phyloP scores from a whole-genome alignment of 2,888 invertebrate genomes.

The Lysandra bellargus region DNA sequence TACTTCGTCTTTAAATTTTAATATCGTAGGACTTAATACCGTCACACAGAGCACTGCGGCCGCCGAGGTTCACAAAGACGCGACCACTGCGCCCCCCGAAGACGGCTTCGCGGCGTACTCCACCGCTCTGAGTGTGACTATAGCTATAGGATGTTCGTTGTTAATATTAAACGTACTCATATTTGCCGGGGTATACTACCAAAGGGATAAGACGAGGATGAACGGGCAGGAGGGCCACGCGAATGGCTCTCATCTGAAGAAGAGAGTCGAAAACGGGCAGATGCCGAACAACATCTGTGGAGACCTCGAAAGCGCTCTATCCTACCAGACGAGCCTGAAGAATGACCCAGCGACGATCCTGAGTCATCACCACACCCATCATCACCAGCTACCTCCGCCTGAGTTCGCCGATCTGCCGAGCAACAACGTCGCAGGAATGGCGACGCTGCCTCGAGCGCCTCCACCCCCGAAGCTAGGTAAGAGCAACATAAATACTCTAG shows the following conservation, averaged over 20 bases:
- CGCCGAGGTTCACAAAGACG: conserved; percentile 63
- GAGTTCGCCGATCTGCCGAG: conserved; percentile 91
- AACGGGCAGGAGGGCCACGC: conserved; percentile 79
- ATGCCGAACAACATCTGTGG: conserved; percentile 94
- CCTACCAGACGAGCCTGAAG: conserved; percentile 79
- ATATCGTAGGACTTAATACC: conserved; percentile 64
- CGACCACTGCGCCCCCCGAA: conserved; percentile 84
- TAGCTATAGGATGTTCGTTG: conserved; percentile 96
- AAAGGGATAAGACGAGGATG: conserved; percentile 90
- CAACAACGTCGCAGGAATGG: conserved; percentile 80
- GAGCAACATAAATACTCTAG: conserved; percentile 79
- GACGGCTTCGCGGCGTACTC: conserved; percentile 95
- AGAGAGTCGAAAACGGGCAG: conserved; percentile 90
- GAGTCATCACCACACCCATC: conserved; percentile 88
- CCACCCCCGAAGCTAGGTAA: conserved; percentile 87
- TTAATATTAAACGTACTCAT: conserved; percentile 95
- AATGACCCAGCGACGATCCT: conserved; percentile 87
- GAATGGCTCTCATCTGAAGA: conserved; percentile 81
- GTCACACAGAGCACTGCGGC: conserved; percentile 59
- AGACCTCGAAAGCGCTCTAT: conserved; percentile 84
- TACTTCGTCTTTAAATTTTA: conserved; percentile 68
- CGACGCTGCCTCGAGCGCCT: conserved; percentile 85
- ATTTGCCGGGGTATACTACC: conserved; percentile 97
- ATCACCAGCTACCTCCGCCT: conserved; percentile 90
- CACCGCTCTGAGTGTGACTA: conserved; percentile 94